Conservation (phyloP, 64 coral and sea anemone species). For the Catalaphyllia jardinei region DNA sequence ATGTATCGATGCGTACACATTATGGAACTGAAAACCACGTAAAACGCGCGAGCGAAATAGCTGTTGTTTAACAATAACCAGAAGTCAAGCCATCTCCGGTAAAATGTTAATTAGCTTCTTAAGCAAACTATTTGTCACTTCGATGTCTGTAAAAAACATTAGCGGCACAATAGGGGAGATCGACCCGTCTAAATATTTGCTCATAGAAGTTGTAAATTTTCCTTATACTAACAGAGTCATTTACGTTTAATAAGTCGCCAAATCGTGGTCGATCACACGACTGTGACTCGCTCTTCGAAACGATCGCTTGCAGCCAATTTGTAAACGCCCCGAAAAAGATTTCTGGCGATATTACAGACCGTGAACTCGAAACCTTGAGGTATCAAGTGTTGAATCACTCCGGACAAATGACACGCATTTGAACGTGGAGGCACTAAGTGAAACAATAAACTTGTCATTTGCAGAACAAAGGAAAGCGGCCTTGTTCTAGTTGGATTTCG, state of each 20-base stretch:
- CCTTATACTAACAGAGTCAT: background rate
- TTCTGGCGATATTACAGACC: background rate
- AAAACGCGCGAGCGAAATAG: background rate
- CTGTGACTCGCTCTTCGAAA: background rate
- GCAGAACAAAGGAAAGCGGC: slow-evolving; percentile 38
- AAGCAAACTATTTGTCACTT: slow-evolving; percentile 48
- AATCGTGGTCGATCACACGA: background rate
- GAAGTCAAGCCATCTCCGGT: slow-evolving; percentile 13
- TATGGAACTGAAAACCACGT: no score
- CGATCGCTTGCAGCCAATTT: slow-evolving; percentile 1
- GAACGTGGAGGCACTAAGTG: slow-evolving; percentile 19
- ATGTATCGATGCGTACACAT: background rate
- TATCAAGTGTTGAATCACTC: slow-evolving; percentile 25
- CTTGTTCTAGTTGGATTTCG: slow-evolving; percentile 47
- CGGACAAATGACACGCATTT: slow-evolving; percentile 28
- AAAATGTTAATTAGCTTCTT: slow-evolving; percentile 47
- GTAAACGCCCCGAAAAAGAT: slow-evolving; percentile 37
- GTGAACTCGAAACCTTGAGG: slow-evolving; percentile 38
- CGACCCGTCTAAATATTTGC: slow-evolving; percentile 27
- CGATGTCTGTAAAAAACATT: slow-evolving; percentile 34
- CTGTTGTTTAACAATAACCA: slow-evolving; percentile 10
- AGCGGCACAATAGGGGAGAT: slow-evolving; percentile 20
- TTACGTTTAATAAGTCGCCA: slow-evolving; percentile 39
- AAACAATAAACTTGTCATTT: slow-evolving; percentile 49
- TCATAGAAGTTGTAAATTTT: slow-evolving; percentile 31